Base-by-base conservation (phyloP, 2,113 vertebrate genomes). In the Hippocampus zosterae region DNA sequence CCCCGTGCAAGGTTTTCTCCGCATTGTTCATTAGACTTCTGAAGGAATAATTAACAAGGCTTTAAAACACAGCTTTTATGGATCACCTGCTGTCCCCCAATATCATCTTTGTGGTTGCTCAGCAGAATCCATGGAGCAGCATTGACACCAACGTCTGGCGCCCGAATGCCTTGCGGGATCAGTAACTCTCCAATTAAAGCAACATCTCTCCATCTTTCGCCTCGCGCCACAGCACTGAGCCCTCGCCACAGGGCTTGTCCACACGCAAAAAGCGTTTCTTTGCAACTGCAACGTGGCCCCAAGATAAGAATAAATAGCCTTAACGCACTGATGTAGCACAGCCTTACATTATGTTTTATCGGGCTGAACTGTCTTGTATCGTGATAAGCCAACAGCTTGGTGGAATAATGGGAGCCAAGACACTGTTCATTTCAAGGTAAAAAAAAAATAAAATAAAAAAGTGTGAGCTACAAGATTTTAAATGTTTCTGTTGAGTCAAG, bases 61-160 rank as follows among this genome's bases (percentile, higher is more conserved):
- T 91, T 92, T 92, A 93, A 92, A 93, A 88, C 85, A 86, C 86
- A 82, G 85, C 83, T 88, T 93, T 92, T 93, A 92, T 92, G 90
- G 91, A 92, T 92, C 91, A 92, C 91, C 92, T 92, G 91, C 92
- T 93, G 91, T 93, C 90, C 89, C 87, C 84, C 85, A 84, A 90
- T 92, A 92, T 92, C 80, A 91, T 91, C 92, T 92, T 93, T 92
- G 90, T 91, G 91, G 91, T 91, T 90, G 91, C 88, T 42, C 91
- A 91, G 91, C 91, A 92, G 87, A 91, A 91, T 88, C 81, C 81
- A 56, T 75, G 61, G 67, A 88, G 89, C 84, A 76, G 84, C 90
- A 90, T 90, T 76, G 89, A 89, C 82, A 88, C 86, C 89, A 88
- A 88, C 76, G 87, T 88, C 88, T 90, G 90, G 89, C 88, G 87